Percentiles rank a stretch among this genome's conserved stretches.
Conservation (phyloP, 1,140 invertebrate species). For the Drosophila leontia region DNA sequence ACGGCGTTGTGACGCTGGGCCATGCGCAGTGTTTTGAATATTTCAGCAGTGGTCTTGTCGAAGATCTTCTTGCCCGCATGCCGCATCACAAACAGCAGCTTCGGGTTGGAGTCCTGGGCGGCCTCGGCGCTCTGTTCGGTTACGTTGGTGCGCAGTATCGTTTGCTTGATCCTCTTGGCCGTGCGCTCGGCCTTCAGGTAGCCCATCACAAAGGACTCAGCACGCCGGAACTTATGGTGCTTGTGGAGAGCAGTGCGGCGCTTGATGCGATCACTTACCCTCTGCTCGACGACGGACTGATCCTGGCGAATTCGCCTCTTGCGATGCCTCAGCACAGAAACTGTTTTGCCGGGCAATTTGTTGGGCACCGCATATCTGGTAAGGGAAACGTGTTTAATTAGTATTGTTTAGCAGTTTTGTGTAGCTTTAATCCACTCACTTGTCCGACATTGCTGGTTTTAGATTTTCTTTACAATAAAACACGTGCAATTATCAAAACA, state of each 20-base stretch:
- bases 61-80: constrained; percentile 82
- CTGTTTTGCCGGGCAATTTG: constrained; percentile 83
- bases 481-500: constrained; percentile 74
- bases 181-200: constrained; percentile 81
- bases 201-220: constrained; percentile 82
- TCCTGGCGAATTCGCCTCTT: constrained; percentile 79
- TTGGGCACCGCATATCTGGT: constrained; percentile 82
- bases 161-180: constrained; percentile 74
- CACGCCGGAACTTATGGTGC: constrained; percentile 78
- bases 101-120: constrained; percentile 63
- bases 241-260: constrained; percentile 39
- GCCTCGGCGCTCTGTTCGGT: constrained; percentile 62
- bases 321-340: constrained; percentile 80
- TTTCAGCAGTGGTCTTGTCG: constrained; percentile 74
- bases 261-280: constrained; percentile 63
- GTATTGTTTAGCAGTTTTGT: not conserved
- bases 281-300: constrained; percentile 72
- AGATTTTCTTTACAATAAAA: constrained; percentile 40
- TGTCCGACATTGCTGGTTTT: constrained; percentile 70
- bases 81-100: constrained; percentile 75
- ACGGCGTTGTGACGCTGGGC: constrained; percentile 70
- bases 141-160: constrained; percentile 66
- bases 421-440: constrained; percentile 44
- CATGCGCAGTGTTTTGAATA: constrained; percentile 69
- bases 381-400: not conserved